A percentile compares a stretch with the other conserved stretches of the same genome.
Conservation (phyloP, 2,888 invertebrate species). For the Phragmatobia fuliginosa region DNA sequence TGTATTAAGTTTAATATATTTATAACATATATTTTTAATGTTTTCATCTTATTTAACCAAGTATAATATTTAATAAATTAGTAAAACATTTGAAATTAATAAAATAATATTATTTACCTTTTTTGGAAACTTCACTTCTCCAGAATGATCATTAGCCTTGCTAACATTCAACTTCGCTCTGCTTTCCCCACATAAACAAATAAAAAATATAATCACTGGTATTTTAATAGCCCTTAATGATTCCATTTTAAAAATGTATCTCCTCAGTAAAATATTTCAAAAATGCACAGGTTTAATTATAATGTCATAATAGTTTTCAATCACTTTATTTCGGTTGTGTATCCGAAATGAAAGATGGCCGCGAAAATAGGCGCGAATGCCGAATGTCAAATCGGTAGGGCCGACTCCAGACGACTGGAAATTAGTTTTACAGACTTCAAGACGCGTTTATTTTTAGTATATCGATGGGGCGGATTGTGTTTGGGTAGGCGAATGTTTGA, state of each 20-base stretch:
- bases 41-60: not conserved
- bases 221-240: conserved; percentile 44
- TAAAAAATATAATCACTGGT: conserved; percentile 58
- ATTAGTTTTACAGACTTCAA: conserved; percentile 62
- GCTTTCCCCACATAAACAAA: conserved; percentile 58
- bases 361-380: conserved; percentile 56
- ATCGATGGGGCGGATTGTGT: conserved; percentile 64
- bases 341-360: conserved; percentile 38
- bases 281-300: conserved; percentile 23
- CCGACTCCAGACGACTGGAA: conserved; percentile 70
- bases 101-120: conserved; percentile 48
- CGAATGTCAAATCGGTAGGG: conserved; percentile 54
- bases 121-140: conserved; percentile 56
- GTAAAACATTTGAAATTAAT: not conserved
- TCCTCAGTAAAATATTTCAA: conserved; percentile 25
- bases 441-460: conserved; percentile 65
- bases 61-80: not conserved
- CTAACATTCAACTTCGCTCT: conserved; percentile 60
- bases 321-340: conserved; percentile 22
- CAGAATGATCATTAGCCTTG: conserved; percentile 54
- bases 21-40: not conserved
- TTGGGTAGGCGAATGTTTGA: conserved; percentile 40
- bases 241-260: conserved; percentile 47
- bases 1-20: not conserved
- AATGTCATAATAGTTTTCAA: conserved; percentile 24